Evolutionary conservation across 2,888 invertebrate species (phyloP).

Genomic region (Periphyllus acericola): DNA sequence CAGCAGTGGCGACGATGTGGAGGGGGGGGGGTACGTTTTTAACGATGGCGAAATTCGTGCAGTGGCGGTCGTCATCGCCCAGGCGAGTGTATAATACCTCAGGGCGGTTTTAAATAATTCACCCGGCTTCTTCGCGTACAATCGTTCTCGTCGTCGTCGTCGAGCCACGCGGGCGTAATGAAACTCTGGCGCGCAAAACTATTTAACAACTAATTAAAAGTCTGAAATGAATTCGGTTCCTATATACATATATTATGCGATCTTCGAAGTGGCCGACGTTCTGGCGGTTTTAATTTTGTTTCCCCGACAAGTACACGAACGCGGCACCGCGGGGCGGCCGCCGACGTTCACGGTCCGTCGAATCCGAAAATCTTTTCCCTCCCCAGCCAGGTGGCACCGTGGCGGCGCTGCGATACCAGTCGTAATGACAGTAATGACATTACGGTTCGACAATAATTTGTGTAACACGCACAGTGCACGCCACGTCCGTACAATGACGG

Average conservation of each 20-base stretch:
- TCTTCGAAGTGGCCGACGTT: background rate
- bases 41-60: background rate
- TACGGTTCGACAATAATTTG: no score
- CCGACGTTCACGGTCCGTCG: slow-evolving; percentile 4
- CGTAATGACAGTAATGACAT: no score
- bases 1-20: background rate
- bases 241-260: slow-evolving; percentile 28
- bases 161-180: slow-evolving; percentile 22
- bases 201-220: slow-evolving; percentile 62
- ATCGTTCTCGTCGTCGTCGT: background rate
- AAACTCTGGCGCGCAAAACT: slow-evolving; percentile 51
- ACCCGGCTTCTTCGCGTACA: background rate
- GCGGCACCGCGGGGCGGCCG: background rate
- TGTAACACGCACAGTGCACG: no score
- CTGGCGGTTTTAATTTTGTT: slow-evolving; percentile 43
- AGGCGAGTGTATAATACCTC: background rate
- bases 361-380: slow-evolving; percentile 6
- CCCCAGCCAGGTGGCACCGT: background rate
- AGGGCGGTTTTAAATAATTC: slow-evolving; percentile 42
- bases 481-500: no score
- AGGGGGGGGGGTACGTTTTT: background rate
- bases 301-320: background rate
- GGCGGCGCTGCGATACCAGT: no score
- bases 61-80: background rate
- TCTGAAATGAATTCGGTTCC: slow-evolving; percentile 47